These are phyloP conservation scores for Agapetus fuscipes DNA, from an alignment of 2,888 invertebrate species.

Conservation along the genomic window DNA sequence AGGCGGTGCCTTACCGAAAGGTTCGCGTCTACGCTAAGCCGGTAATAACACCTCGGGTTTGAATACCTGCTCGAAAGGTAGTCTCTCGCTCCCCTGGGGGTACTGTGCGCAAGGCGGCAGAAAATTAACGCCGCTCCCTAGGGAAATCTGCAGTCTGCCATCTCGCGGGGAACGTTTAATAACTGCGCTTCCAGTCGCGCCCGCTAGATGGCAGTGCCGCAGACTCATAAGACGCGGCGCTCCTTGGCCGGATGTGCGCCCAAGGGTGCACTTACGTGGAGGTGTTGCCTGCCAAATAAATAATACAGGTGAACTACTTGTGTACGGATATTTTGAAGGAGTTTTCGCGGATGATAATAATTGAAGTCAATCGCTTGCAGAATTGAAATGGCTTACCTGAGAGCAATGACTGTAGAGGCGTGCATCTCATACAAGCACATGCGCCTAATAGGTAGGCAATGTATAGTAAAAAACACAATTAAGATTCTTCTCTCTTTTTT, in stretches of 20 bases:
- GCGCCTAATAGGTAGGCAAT: too few relatives aligned
- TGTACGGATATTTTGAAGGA: constrained; percentile 9
- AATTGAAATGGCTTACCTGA: too few relatives aligned
- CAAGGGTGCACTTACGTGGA: too few relatives aligned
- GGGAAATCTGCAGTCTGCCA: constrained; percentile 49
- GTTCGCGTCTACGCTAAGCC: constrained; percentile 27
- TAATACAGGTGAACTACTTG: constrained; percentile 1
- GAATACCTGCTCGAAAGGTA: constrained; percentile 45
- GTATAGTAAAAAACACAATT: too few relatives aligned
- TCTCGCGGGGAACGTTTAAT: constrained; percentile 43
- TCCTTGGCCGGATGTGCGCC: too few relatives aligned
- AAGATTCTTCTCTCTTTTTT: too few relatives aligned
- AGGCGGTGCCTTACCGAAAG: too few relatives aligned
- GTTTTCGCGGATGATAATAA: constrained; percentile 9
- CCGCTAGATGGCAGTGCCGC: constrained; percentile 13
- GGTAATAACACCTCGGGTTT: constrained; percentile 46
- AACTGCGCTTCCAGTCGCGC: constrained; percentile 25
- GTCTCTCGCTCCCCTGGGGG: constrained; percentile 40
- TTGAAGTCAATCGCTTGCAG: too few relatives aligned
- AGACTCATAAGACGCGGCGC: too few relatives aligned
- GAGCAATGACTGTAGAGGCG: too few relatives aligned
- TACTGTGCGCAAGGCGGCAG: constrained; percentile 68
- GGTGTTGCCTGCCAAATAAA: too few relatives aligned
- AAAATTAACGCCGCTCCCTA: constrained; percentile 61
- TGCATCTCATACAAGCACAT: too few relatives aligned